phyloP scores from a whole-genome alignment of 92 coral and sea anemone species.

The Micromussa lordhowensis region DNA sequence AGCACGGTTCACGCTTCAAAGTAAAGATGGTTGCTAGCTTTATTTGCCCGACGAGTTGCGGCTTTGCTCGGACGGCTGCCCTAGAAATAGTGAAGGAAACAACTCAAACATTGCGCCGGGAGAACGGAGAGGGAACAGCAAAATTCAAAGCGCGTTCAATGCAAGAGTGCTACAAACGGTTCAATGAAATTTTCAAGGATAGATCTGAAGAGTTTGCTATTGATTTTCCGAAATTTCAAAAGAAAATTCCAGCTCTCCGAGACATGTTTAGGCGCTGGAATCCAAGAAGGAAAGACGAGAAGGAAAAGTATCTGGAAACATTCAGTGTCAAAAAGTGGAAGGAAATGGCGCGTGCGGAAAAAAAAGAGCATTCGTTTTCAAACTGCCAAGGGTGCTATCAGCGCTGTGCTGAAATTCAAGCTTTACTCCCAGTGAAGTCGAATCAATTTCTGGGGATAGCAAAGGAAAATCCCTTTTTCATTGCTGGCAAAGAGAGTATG shows the following conservation, averaged over 20 bases:
- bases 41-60: not conserved
- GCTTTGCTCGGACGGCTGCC: conserved; percentile 4
- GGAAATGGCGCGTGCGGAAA: not conserved
- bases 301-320: not conserved
- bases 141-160: not conserved
- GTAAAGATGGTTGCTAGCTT: not conserved
- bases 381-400: conserved; percentile 11
- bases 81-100: not conserved
- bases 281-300: not conserved
- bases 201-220: conserved; percentile 3
- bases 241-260: conserved; percentile 8
- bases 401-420: not conserved
- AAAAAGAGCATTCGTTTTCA: conserved; percentile 9
- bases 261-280: not conserved
- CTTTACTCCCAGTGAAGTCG: conserved; percentile 3
- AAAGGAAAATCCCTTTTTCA: conserved; percentile 7
- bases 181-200: not conserved
- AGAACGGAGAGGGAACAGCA: not conserved
- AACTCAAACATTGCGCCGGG: not conserved
- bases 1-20: too few relatives aligned
- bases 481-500: not conserved
- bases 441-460: not conserved
- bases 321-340: not conserved
- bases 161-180: conserved; percentile 1
- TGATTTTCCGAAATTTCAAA: not conserved